A percentile compares a stretch with the other conserved stretches of the same genome.
Evolutionary conservation across 2,888 invertebrate species (phyloP).

Genomic region (Corbicula japonica): DNA sequence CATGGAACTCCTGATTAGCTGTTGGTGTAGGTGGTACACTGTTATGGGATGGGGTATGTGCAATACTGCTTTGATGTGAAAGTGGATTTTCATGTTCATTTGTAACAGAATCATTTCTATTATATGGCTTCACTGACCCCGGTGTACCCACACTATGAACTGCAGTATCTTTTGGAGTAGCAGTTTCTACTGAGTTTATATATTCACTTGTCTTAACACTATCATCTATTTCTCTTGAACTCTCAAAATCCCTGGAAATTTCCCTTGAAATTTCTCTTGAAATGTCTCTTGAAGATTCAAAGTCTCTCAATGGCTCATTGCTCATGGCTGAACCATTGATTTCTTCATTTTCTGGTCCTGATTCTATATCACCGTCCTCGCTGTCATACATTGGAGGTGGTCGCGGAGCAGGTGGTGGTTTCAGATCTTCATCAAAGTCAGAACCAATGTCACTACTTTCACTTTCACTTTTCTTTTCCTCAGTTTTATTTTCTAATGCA

Average conservation of each 20-base stretch:
- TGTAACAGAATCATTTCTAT: conserved; percentile 58
- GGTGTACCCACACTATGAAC: conserved; percentile 55
- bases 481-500: conserved; percentile 38
- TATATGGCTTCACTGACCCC: conserved; percentile 57
- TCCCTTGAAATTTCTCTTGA: conserved; percentile 61
- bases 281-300: conserved; percentile 67
- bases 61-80: conserved; percentile 63
- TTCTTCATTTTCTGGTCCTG: conserved; percentile 72
- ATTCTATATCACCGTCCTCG: conserved; percentile 76
- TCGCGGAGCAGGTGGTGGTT: conserved; percentile 75
- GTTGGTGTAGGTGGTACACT: conserved; percentile 62
- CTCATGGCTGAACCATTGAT: conserved; percentile 63
- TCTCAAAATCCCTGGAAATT: conserved; percentile 61
- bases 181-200: conserved; percentile 64
- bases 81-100: conserved; percentile 59
- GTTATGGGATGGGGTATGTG: conserved; percentile 64
- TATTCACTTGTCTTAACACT: conserved; percentile 62
- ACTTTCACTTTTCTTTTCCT: conserved; percentile 65
- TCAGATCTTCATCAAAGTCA: conserved; percentile 75
- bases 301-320: conserved; percentile 65
- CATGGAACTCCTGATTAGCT: conserved; percentile 57
- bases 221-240: conserved; percentile 65
- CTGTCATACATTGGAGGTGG: conserved; percentile 76
- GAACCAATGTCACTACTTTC: conserved; percentile 74
- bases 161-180: conserved; percentile 53